Evolutionary conservation across 2,797 vertebrate species (phyloP).

Genomic region (Danio kyathit): DNA sequence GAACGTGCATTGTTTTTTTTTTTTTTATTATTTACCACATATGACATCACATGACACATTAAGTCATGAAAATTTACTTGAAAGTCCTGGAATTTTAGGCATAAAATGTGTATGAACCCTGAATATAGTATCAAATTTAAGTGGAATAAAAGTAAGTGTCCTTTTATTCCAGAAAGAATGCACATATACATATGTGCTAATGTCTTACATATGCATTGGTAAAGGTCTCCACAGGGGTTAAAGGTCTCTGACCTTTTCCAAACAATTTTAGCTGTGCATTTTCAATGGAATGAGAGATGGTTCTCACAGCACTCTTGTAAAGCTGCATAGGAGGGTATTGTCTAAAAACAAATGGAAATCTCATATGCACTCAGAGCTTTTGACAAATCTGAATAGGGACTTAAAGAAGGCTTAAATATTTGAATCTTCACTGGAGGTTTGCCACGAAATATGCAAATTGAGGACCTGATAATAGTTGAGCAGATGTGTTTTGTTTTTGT

Average conservation of each 20-base stretch:
- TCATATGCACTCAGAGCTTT: conserved; percentile 48
- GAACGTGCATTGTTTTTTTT: too few species aligned
- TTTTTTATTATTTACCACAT: too few species aligned
- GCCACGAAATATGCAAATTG: conserved; percentile 28
- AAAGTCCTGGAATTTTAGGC: too few species aligned
- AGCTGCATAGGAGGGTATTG: conserved; percentile 66
- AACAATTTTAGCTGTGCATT: conserved; percentile 83
- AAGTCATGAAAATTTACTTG: too few species aligned
- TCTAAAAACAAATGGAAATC: conserved; percentile 60
- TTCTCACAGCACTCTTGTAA: conserved; percentile 75
- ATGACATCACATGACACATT: too few species aligned
- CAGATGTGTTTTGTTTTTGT: not conserved
- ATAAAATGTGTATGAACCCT: too few species aligned
- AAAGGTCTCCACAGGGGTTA: conserved; percentile 78
- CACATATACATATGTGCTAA: conserved; percentile 83
- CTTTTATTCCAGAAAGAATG: conserved; percentile 59
- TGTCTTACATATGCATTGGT: conserved; percentile 84
- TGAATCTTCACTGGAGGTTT: conserved; percentile 37
- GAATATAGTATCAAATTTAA: not conserved
- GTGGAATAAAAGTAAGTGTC: not conserved
- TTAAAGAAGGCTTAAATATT: conserved; percentile 54
- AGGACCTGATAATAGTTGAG: conserved; percentile 5
- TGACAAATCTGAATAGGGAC: conserved; percentile 51
- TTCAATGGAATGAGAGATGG: conserved; percentile 77
- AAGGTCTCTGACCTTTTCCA: conserved; percentile 80